A percentile compares a stretch with the other conserved stretches of the same genome.
These are phyloP conservation scores for Trypoxylon attenuatum DNA, from an alignment of 2,888 invertebrate species.

Conservation along the genomic window DNA sequence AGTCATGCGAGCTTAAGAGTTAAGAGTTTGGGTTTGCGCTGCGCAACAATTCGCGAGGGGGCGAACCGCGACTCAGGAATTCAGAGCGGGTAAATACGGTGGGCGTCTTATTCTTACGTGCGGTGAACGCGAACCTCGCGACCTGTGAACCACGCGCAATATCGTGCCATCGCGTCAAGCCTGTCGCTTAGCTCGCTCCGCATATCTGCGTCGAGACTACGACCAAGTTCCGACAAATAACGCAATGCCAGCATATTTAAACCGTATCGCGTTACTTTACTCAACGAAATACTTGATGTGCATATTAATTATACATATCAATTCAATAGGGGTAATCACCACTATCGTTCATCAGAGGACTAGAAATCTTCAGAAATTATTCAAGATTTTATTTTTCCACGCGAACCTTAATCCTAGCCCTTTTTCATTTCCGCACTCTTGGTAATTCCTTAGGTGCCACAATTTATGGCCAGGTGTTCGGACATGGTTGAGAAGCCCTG, in stretches of 20 bases:
- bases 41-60: constrained; percentile 66
- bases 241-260: constrained; percentile 30
- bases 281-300: no score
- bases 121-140: constrained; percentile 57
- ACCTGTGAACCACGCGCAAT: constrained; percentile 53
- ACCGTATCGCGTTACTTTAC: no score
- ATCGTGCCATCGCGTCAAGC: constrained; percentile 45
- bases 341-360: no score
- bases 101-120: constrained; percentile 61
- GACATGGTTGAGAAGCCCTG: constrained; percentile 64
- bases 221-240: constrained; percentile 23
- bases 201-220: constrained; percentile 9
- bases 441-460: no score
- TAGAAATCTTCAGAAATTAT: no score
- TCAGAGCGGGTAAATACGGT: constrained; percentile 67
- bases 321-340: no score
- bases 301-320: no score
- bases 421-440: no score
- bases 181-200: constrained; percentile 24
- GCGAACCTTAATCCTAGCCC: no score
- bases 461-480: constrained; percentile 7
- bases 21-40: constrained; percentile 64
- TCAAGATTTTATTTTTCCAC: no score
- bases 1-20: constrained; percentile 60
- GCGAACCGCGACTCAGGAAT: constrained; percentile 65